Evolutionary conservation across 64 coral and sea anemone genomes (phyloP), one percentile per base, ranked within the genome.

Genomic region (Pocillopora damicornis): DNA sequence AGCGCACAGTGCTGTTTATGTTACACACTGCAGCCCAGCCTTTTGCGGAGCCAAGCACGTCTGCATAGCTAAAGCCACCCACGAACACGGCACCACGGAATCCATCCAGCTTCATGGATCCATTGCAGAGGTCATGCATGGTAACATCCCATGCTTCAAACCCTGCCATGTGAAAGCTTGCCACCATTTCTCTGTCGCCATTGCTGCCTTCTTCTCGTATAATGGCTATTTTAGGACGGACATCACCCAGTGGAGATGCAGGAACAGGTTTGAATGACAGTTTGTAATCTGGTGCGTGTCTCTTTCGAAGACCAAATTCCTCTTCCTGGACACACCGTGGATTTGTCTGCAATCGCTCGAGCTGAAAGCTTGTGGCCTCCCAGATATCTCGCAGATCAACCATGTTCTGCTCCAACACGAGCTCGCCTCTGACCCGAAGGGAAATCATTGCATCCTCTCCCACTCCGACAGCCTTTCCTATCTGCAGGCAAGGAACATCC

Each of bases 361-460:
- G 58, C 79, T 98, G 96, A 67, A 98, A 98, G 82, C 96, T 98
- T 30, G 96, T 98, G 59, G 92, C 96, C 42, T 98, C 96, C 96
- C 96, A 98, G 16, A 92, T 25, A 88, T 98, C 92, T 77, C 96
- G 86, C 35, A 98, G 81, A 22, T 87, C 62, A 61, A 94, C 93
- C 96, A 98, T 98, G 20, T 90, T 98, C 20, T 94, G 90, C 60
- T 98, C 90, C 57, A 98, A 88, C 15, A 95, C 96, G 66, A 89
- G 61, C 60, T 62, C 58, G 13, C 87, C 96, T 16, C 91, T 92
- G 14, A 98, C 81, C 15, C 64, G 71, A 22, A 98, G 37, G 73
- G 82, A 92, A 11, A 98, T 65, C 10, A 84, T 62, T 11, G 87
- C 87, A 73, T 82, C 77, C 15, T 98, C 87, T 74, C 90, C 96